phyloP scores from a whole-genome alignment of 30 jellyfish, hydroid and myxozoan genomes.

The Turritopsis dohrnii region DNA sequence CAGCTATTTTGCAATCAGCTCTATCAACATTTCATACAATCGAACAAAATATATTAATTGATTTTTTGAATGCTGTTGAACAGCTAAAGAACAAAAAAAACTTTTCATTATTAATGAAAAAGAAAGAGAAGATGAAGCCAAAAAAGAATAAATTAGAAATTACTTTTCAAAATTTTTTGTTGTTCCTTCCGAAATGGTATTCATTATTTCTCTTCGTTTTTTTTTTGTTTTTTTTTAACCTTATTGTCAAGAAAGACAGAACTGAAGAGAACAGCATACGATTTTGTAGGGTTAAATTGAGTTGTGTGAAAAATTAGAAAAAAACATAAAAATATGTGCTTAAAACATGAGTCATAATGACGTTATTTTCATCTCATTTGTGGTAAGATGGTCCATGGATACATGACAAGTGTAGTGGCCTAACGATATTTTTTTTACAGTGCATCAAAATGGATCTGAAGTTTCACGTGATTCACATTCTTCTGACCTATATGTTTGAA shows the following conservation, averaged over 20 bases:
- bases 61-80: neutral
- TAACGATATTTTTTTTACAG: no score
- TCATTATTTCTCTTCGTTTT: neutral
- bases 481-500: no score
- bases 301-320: no score
- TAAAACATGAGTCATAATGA: no score
- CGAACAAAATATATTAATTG: constrained; percentile 5
- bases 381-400: no score
- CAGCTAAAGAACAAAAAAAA: constrained; percentile 2
- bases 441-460: no score
- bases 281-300: no score
- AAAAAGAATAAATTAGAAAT: neutral
- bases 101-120: neutral
- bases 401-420: no score
- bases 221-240: no score
- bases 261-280: neutral
- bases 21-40: constrained; percentile 7
- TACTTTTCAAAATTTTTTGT: neutral
- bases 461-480: no score
- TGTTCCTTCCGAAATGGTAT: neutral
- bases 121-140: neutral
- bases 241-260: neutral
- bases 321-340: no score
- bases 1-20: constrained; percentile 18
- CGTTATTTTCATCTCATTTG: no score